Evolutionary conservation across 2,888 invertebrate species (phyloP), one percentile per base, ranked within the genome.

Genomic region (Latheticus oryzae): DNA sequence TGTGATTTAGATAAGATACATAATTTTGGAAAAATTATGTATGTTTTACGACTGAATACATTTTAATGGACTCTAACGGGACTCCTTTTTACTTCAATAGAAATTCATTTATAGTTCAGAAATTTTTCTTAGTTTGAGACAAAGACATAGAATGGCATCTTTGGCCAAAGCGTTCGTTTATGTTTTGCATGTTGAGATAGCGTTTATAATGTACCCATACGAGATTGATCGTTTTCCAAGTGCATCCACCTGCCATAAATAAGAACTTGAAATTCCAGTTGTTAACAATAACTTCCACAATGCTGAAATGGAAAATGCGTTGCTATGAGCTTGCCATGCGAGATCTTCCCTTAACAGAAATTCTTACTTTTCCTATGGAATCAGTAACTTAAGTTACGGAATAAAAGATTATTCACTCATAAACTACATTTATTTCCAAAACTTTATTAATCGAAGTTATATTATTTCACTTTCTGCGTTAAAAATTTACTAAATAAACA

Each of bases 1-100:
- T 51, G 59, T 35, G 64, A 61, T 63, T 55, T 40, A 58, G 64
- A 64, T 64, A 64, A 64, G 62, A 62, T 63, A 55, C 8, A 38
- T 19, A 32, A 5, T 45, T 38, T 30, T 42, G 11, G 24, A 9
- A 47, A 43, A 47, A 43, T 43, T 43, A 43, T 43, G 28, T 48
- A 8, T 42, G 26, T 17, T 53, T 47, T 16, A 33, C 33, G 47
- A 23, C 7, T 16, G 38, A 38, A 38, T 38, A 38, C 47, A 23
- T 15, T 24, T 47, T 47, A 47, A 47, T 47, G 47, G 47, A 19
- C 19, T 13, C 4, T 38, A 51, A 51, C 51, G 38, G 51, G 38
- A 51, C 38, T 17, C 12, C 19, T 50, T 30, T 51, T 51, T 51
- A 47, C 15, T 35, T 21, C 45, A 11, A 19, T 28, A 35, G 35